These are phyloP conservation scores for Mellivora capensis DNA, from an alignment of 2,113 vertebrate species.

Conservation along the genomic window DNA sequence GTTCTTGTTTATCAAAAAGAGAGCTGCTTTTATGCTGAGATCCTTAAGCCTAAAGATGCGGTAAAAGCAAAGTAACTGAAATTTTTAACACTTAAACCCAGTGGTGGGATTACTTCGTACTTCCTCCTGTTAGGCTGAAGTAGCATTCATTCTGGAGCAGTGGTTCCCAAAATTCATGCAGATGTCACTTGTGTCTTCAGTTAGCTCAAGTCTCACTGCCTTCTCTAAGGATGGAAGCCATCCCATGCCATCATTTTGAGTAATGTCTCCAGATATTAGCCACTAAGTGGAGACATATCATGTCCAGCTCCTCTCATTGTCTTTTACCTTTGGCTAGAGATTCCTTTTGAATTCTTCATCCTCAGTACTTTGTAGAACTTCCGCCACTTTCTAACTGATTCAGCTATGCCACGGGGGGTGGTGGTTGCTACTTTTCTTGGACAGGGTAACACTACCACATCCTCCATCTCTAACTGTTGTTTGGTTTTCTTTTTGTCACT, in stretches of 20 bases:
- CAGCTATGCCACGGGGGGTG: neutral
- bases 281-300: neutral
- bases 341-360: neutral
- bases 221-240: neutral
- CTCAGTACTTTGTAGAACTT: neutral
- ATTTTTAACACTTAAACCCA: neutral
- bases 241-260: neutral
- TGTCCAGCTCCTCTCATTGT: neutral
- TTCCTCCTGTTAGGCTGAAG: neutral
- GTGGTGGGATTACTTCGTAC: neutral
- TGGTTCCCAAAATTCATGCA: neutral
- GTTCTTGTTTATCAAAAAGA: neutral
- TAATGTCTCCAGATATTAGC: neutral
- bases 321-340: neutral
- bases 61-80: conserved; percentile 7
- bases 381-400: neutral
- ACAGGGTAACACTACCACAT: neutral
- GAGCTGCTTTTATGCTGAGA: neutral
- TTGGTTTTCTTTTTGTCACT: neutral
- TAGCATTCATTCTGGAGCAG: neutral
- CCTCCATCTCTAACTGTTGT: neutral
- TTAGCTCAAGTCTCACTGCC: neutral
- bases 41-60: neutral
- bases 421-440: neutral
- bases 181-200: neutral